Base-by-base conservation (phyloP, 1,140 invertebrate species). In the Microvelia longipes region DNA sequence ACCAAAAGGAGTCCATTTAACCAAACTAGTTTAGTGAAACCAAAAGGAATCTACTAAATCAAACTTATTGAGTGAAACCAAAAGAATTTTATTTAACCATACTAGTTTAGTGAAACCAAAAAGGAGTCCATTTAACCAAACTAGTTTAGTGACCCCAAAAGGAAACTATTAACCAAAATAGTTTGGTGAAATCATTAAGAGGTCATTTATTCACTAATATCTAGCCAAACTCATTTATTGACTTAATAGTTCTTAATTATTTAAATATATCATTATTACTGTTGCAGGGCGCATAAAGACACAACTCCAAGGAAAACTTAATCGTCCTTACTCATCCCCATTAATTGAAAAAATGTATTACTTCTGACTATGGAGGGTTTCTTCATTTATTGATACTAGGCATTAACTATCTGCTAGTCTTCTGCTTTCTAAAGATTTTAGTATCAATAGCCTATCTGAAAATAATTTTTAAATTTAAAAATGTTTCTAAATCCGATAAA, bases 201-300 rank as follows among this genome's bases (percentile, higher is more conserved):
- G 35, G 35, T 50, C 5, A 11, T 19, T 11, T 19, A 5, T 50
- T 50, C 35, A 5, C 35, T 50, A 5, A 5, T 50, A 50, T 50
- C 19, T 11, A 50, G 5, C 5, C 19, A 11, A 11, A 50, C 19
- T 19, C 19, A 50, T 50, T 50, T 11, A 5, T 5, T 50, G 35
- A 50, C 35, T 11, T 19, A 50, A 11, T 50, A 50, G 5, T 50
- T 5, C 5, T 50, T 50, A 50, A 11, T 50, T 50, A 50, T 50
- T 50, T 50, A 28, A 28, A 24, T 27, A 30, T 25, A 15, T n/a
- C 28, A 66, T 66, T 66, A 1, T 66, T 66, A 15, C 2, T 66
- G 1, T 69, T 69, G 1, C 25, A 68, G 30, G 28, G 26, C 28
- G 29, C 67, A 67, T n/a, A 27, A 29, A 67, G 66, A 28, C 61